Conservation (phyloP, 2,113 vertebrate species). For the Hiodon alosoides region DNA sequence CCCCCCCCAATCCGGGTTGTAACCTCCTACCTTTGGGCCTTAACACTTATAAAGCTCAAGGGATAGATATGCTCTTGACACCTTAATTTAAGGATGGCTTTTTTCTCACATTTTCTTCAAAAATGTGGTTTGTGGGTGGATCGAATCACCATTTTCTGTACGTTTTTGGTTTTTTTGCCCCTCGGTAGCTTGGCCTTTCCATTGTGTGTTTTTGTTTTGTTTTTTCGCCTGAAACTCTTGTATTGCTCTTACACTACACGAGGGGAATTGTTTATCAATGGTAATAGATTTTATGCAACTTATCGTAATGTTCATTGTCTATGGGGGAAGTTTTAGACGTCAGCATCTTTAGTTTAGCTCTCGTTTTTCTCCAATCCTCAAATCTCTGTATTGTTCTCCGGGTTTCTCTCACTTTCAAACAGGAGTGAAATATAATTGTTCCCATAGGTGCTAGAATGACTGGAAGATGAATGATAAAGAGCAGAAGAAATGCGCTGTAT, state of each 20-base stretch:
- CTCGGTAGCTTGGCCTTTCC: too few species aligned
- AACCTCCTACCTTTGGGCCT: too few species aligned
- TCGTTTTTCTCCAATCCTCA: neutral
- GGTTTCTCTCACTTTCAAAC: neutral
- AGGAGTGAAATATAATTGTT: neutral
- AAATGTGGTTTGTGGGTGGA: neutral
- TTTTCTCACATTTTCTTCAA: neutral
- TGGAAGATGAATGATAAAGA: neutral
- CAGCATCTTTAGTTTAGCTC: too few species aligned
- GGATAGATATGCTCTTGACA: neutral
- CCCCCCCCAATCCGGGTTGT: too few species aligned
- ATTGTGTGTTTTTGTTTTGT: conserved; percentile 1
- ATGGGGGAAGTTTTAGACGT: neutral
- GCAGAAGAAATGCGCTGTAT: neutral
- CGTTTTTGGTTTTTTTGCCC: too few species aligned
- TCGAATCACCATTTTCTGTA: neutral
- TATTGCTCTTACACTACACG: neutral
- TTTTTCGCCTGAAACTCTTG: neutral
- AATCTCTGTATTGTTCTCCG: neutral
- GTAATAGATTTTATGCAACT: neutral
- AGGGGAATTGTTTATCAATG: neutral
- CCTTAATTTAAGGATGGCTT: neutral
- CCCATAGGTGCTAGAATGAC: neutral
- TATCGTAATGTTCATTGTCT: neutral
- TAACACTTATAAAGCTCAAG: neutral